A percentile compares a stretch with the other conserved stretches of the same genome.
phyloP scores from a whole-genome alignment of 2,888 invertebrate genomes.

The Incurvaria masculella region DNA sequence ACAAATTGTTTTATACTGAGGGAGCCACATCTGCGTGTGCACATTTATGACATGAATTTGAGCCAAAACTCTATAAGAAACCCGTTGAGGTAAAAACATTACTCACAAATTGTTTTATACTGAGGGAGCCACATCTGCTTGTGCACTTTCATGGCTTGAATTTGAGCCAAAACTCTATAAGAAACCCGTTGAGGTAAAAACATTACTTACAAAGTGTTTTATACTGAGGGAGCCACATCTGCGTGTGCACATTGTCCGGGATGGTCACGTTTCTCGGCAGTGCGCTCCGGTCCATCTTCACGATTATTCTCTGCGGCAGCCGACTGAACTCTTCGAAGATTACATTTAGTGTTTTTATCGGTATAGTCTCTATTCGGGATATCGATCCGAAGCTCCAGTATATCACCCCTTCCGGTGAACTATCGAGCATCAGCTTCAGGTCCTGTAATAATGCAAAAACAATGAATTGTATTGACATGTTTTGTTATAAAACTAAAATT shows the following conservation, averaged over 20 bases:
- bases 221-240: slow-evolving; percentile 55
- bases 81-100: no score
- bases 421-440: slow-evolving; percentile 39
- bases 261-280: slow-evolving; percentile 44
- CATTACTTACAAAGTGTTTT: slow-evolving; percentile 47
- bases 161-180: no score
- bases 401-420: slow-evolving; percentile 48
- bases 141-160: no score
- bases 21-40: no score
- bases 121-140: slow-evolving; percentile 56
- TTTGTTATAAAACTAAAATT: no score
- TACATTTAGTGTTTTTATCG: slow-evolving; percentile 36
- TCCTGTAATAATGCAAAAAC: slow-evolving; percentile 27
- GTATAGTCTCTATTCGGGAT: slow-evolving; percentile 53
- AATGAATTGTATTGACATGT: no score
- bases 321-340: slow-evolving; percentile 50
- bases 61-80: no score
- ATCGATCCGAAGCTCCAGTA: slow-evolving; percentile 61
- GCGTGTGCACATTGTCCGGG: slow-evolving; percentile 46
- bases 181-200: no score
- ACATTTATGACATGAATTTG: no score
- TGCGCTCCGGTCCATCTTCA: slow-evolving; percentile 49
- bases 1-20: no score
- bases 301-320: slow-evolving; percentile 51
- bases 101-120: slow-evolving; percentile 52